A percentile compares a stretch with the other conserved stretches of the same genome.
Evolutionary conservation across 2,113 vertebrate genomes (phyloP).

Genomic region (Stigmatopora nigra): DNA sequence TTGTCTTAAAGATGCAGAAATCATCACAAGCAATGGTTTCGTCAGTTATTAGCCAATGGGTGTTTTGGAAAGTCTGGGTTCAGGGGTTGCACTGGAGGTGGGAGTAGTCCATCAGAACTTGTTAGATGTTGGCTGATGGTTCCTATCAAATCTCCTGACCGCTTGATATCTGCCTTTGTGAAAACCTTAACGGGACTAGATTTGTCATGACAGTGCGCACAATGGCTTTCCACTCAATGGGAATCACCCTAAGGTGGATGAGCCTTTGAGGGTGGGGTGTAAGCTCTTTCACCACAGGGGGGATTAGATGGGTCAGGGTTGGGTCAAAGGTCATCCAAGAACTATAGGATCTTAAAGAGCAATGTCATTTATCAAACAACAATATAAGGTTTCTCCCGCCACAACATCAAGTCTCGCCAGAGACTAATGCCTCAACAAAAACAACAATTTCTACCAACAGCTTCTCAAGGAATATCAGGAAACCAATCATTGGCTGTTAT

Average conservation of each 20-base stretch:
- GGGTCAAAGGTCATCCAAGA: slow-evolving; percentile 52
- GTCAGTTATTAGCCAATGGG: background rate
- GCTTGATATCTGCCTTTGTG: slow-evolving; percentile 44
- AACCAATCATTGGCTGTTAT: background rate
- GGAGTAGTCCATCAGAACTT: slow-evolving; percentile 22
- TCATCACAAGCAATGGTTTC: background rate
- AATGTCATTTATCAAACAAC: slow-evolving; percentile 56
- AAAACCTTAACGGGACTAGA: slow-evolving; percentile 44
- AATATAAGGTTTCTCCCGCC: slow-evolving; percentile 39
- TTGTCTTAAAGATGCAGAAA: too few relatives aligned
- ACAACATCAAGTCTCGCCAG: slow-evolving; percentile 3
- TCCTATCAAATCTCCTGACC: slow-evolving; percentile 29
- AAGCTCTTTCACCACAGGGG: slow-evolving; percentile 45
- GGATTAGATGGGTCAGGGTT: slow-evolving; percentile 52
- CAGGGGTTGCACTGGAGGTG: slow-evolving; percentile 23
- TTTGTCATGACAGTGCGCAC: slow-evolving; percentile 39
- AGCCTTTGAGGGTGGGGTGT: slow-evolving; percentile 31
- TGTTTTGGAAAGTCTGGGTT: slow-evolving; percentile 14
- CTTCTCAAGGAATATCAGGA: slow-evolving; percentile 9
- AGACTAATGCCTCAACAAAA: slow-evolving; percentile 28
- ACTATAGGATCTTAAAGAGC: slow-evolving; percentile 49
- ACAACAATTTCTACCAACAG: slow-evolving; percentile 21
- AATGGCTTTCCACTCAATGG: slow-evolving; percentile 43
- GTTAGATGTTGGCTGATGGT: slow-evolving; percentile 34
- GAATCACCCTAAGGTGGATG: slow-evolving; percentile 38